Evolutionary conservation across 2,113 vertebrate genomes (phyloP).

Genomic region (Salvelinus alpinus): DNA sequence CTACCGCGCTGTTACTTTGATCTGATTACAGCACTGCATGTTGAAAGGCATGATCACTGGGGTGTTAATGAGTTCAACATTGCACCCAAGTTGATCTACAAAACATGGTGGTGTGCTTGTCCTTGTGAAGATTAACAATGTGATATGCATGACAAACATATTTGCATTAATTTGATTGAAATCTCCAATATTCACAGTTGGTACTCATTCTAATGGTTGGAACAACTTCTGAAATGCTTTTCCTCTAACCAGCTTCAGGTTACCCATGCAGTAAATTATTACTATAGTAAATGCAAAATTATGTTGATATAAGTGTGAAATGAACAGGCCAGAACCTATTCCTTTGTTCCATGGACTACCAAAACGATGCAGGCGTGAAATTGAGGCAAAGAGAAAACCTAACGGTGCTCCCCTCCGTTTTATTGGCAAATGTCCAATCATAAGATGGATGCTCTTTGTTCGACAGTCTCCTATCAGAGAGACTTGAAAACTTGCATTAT

Average conservation of each 20-base stretch:
- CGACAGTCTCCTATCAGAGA: no score
- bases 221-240: background rate
- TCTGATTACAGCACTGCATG: slow-evolving; percentile 22
- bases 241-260: background rate
- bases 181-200: no score
- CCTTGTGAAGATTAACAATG: slow-evolving; percentile 26
- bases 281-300: background rate
- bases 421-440: no score
- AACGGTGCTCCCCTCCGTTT: no score
- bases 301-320: background rate
- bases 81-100: slow-evolving; percentile 14
- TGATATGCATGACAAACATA: slow-evolving; percentile 27
- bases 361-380: no score
- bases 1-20: background rate
- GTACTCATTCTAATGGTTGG: no score
- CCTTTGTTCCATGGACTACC: no score
- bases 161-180: background rate
- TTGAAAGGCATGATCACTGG: slow-evolving; percentile 29
- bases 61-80: slow-evolving; percentile 43
- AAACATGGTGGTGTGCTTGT: slow-evolving; percentile 41
- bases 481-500: no score
- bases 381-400: no score
- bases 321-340: no score
- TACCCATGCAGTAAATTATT: background rate
- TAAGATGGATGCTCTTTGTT: no score